These are phyloP conservation scores for Andricus curvator DNA, from an alignment of 2,888 invertebrate genomes.

Conservation along the genomic window DNA sequence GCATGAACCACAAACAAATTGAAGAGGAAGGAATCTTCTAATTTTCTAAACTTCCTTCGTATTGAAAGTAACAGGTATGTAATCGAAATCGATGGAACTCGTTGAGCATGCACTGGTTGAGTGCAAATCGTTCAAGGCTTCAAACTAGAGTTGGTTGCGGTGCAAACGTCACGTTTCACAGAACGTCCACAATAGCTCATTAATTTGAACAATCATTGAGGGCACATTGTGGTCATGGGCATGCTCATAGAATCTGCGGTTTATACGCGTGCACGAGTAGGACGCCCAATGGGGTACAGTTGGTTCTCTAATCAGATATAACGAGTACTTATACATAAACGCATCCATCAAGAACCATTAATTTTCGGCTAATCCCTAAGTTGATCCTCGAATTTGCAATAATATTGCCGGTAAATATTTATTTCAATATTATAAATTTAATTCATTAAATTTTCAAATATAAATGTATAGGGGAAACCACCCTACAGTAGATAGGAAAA, in stretches of 20 bases:
- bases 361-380: not conserved
- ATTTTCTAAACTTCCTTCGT: not conserved
- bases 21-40: too few species aligned
- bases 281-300: slow-evolving; percentile 1
- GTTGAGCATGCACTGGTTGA: slow-evolving; percentile 57
- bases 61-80: not conserved
- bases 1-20: too few species aligned
- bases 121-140: slow-evolving; percentile 36
- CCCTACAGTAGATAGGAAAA: too few species aligned
- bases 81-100: slow-evolving; percentile 49
- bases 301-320: slow-evolving; percentile 30
- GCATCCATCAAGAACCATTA: not conserved
- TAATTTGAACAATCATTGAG: slow-evolving; percentile 72
- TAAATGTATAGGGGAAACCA: too few species aligned
- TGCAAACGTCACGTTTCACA: slow-evolving; percentile 72
- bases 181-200: slow-evolving; percentile 66
- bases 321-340: slow-evolving; percentile 21
- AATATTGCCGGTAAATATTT: not conserved
- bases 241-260: slow-evolving; percentile 39
- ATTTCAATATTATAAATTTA: not conserved
- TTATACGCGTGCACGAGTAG: slow-evolving; percentile 36
- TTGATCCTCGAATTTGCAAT: not conserved
- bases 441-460: too few species aligned
- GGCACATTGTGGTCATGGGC: slow-evolving; percentile 55
- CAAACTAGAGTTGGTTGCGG: slow-evolving; percentile 63